These are phyloP conservation scores for Dynastes maya DNA, from an alignment of 2,888 invertebrate genomes.

Conservation along the genomic window DNA sequence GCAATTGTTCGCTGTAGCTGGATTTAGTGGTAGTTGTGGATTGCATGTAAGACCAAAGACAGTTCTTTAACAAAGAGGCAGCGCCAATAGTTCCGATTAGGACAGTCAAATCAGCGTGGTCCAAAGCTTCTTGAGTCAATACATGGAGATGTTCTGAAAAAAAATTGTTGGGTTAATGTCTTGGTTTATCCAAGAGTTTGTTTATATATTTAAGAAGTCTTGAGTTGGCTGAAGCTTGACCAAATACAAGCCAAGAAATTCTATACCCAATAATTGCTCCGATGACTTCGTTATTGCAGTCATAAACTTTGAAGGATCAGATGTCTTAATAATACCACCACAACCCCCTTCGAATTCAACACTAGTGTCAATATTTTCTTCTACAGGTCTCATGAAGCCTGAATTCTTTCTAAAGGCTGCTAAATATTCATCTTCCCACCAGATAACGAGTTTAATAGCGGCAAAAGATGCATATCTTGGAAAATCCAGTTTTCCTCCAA, in stretches of 20 bases:
- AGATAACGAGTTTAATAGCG: slow-evolving; percentile 86
- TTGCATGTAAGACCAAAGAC: slow-evolving; percentile 84
- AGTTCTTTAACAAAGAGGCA: slow-evolving; percentile 84
- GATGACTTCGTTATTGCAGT: slow-evolving; percentile 81
- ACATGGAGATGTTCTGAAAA: slow-evolving; percentile 82
- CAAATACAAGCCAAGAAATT: not conserved
- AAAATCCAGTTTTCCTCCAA: slow-evolving; percentile 87
- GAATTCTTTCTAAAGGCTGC: slow-evolving; percentile 83
- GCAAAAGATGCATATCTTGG: slow-evolving; percentile 89
- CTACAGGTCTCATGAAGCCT: slow-evolving; percentile 68
- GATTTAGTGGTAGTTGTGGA: slow-evolving; percentile 67
- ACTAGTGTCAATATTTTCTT: slow-evolving; percentile 69
- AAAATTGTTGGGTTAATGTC: slow-evolving; percentile 10
- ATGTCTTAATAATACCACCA: slow-evolving; percentile 80
- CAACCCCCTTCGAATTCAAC: slow-evolving; percentile 68
- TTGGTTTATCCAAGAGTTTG: too few relatives aligned
- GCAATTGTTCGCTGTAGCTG: slow-evolving; percentile 63
- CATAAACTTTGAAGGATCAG: slow-evolving; percentile 85
- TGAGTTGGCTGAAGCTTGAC: too few relatives aligned
- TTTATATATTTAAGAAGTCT: not conserved
- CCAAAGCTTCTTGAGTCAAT: slow-evolving; percentile 86
- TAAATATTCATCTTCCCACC: slow-evolving; percentile 89
- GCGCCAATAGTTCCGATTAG: slow-evolving; percentile 87
- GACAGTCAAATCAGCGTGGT: slow-evolving; percentile 88
- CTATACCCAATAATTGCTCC: slow-evolving; percentile 78